Evolutionary conservation across 2,888 invertebrate species (phyloP), one percentile per base, ranked within the genome.

Genomic region (Epinotia ramella): DNA sequence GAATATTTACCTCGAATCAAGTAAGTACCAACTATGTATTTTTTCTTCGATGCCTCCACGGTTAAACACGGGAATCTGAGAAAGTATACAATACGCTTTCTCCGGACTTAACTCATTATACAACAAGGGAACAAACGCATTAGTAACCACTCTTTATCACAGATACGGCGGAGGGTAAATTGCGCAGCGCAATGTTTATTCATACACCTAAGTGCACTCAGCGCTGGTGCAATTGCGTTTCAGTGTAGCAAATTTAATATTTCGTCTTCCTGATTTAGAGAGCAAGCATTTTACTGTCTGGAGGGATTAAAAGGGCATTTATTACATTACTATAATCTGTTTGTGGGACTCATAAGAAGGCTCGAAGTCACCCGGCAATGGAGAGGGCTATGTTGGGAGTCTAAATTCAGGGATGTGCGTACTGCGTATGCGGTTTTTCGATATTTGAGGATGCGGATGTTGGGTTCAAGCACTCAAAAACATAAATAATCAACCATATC

Each of bases 111-210:
- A 62, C 28, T 49, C 20, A 63, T 70, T 62, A 53, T 12, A 46
- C 70, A 62, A 62, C 28, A 24, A 16, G 49, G 16, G 13, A 24
- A 65, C 65, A 65, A 65, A 65, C 28, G 49, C 65, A 49, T 28
- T 65, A 28, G n/a, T n/a, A 57, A 18, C 18, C 6, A 49, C 49
- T 49, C 49, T 46, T 57, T 68, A 59, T 40, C 44, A 44, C 33
- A 20, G 67, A 57, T 57, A 59, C 44, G 12, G 59, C 20, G 44
- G 59, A 56, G n/a, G 59, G 57, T 56, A 59, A 59, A 68, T 68
- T 68, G 68, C 44, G 12, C 11, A 44, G 68, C 68, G 44, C 20
- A 18, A 68, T 68, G 68, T 68, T 68, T 68, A 68, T 68, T 59
- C 68, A 68, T 68, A 57, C 11, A 6, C 6, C 44, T 68, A 59